A percentile compares a stretch with the other conserved stretches of the same genome.
Conservation (phyloP, 1,140 invertebrate species). For the Chironomus tepperi region DNA sequence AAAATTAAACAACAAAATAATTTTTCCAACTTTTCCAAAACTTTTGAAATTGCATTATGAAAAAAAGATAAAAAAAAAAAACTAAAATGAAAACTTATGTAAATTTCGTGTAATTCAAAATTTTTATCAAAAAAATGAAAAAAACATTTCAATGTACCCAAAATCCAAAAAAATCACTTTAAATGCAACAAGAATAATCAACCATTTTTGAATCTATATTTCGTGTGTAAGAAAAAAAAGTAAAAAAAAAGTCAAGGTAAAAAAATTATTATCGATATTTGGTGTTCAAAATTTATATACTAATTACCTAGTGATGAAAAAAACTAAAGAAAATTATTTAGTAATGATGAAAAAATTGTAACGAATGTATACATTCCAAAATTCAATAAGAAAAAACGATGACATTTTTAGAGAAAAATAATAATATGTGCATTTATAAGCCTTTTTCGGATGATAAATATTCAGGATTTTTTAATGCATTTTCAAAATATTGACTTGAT, state of each 20-base stretch:
- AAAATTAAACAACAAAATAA: too few relatives aligned
- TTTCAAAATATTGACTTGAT: too few relatives aligned
- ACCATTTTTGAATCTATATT: neutral
- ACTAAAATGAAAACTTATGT: neutral
- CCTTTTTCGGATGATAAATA: neutral
- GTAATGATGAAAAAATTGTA: neutral
- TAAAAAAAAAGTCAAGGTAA: neutral
- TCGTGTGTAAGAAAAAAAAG: constrained; percentile 18
- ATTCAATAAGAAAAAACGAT: neutral
- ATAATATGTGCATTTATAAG: neutral
- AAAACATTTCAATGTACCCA: neutral
- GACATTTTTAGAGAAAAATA: neutral
- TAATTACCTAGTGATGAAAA: too few relatives aligned
- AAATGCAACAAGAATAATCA: neutral
- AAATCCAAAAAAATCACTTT: neutral
- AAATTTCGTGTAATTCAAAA: constrained; percentile 22
- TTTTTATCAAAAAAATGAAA: neutral
- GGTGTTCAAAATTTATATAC: constrained; percentile 20
- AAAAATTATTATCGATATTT: constrained; percentile 2
- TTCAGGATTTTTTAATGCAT: neutral
- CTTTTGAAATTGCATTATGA: too few relatives aligned
- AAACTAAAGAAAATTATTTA: neutral
- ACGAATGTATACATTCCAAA: neutral
- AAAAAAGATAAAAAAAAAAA: too few relatives aligned
- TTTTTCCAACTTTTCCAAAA: too few relatives aligned